Evolutionary conservation across 2,113 vertebrate species (phyloP).

Genomic region (Anthoscopus minutus): DNA sequence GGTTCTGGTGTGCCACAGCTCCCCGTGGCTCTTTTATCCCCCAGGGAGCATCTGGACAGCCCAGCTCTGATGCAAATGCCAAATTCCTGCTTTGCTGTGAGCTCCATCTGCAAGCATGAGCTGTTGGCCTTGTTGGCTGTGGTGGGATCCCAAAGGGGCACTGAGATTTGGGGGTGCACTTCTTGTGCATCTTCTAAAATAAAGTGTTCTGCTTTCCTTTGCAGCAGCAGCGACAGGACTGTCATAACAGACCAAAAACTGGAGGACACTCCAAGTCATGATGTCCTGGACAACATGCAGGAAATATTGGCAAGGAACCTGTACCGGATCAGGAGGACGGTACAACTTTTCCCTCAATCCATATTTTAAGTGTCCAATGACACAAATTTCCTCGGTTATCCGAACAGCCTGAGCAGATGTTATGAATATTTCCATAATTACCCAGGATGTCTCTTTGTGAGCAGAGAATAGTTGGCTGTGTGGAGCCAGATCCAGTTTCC

Average conservation of each 20-base stretch:
- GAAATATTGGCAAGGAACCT: conserved; percentile 78
- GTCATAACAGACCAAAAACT: conserved; percentile 25
- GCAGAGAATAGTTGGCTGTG: conserved; percentile 47
- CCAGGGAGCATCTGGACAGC: neutral
- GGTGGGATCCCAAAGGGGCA: neutral
- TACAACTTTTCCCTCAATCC: conserved; percentile 9
- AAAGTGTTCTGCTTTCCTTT: neutral
- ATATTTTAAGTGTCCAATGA: neutral
- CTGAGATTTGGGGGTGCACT: neutral
- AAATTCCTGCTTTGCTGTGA: fast-evolving
- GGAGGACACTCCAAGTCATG: conserved; percentile 4
- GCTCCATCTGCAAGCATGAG: neutral
- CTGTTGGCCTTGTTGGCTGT: neutral
- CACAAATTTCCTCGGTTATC: neutral
- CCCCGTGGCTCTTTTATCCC: neutral
- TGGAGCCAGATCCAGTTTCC: conserved; percentile 48
- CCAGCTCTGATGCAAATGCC: neutral
- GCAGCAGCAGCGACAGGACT: conserved; percentile 27
- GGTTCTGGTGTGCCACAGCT: neutral
- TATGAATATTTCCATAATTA: conserved; percentile 55
- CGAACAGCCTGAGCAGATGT: conserved; percentile 33
- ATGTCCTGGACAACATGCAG: conserved; percentile 75
- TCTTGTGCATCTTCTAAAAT: neutral
- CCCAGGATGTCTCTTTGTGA: conserved; percentile 38
- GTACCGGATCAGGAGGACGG: conserved; percentile 77